A percentile compares a stretch with the other conserved stretches of the same genome.
Evolutionary conservation across 2,113 vertebrate genomes (phyloP).

Genomic region (Catharus fuscescens): DNA sequence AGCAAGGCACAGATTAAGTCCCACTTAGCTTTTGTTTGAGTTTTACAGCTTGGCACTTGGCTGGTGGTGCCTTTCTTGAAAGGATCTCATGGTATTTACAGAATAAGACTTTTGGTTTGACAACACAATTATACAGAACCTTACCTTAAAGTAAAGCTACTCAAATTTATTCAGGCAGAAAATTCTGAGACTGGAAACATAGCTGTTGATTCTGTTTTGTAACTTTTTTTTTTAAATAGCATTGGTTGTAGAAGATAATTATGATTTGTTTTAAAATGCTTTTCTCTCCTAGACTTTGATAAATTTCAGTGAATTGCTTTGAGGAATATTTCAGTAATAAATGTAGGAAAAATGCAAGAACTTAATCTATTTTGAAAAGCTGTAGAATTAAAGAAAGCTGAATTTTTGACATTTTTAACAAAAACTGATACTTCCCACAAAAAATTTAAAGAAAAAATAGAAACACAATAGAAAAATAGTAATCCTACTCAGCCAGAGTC

Average conservation of each 20-base stretch:
- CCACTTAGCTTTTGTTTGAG: neutral
- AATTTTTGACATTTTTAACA: neutral
- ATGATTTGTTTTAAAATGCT: neutral
- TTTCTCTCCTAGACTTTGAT: neutral
- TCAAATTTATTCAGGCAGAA: neutral
- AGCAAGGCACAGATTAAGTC: neutral
- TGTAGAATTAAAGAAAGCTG: neutral
- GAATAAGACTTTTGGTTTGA: neutral
- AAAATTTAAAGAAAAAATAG: neutral
- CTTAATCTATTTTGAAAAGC: neutral
- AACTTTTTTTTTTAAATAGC: neutral
- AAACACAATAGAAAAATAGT: neutral
- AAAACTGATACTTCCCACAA: accelerated
- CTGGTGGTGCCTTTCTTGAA: neutral
- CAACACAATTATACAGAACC: neutral
- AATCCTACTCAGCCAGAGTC: neutral
- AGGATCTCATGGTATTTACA: neutral
- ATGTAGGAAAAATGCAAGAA: neutral
- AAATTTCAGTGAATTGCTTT: neutral
- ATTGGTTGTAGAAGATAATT: neutral
- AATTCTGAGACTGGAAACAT: neutral
- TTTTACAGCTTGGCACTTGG: neutral
- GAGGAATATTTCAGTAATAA: neutral
- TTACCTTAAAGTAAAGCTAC: neutral
- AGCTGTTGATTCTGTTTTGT: neutral